phyloP scores from a whole-genome alignment of 2,888 invertebrate genomes.

The Brachycybe producta region DNA sequence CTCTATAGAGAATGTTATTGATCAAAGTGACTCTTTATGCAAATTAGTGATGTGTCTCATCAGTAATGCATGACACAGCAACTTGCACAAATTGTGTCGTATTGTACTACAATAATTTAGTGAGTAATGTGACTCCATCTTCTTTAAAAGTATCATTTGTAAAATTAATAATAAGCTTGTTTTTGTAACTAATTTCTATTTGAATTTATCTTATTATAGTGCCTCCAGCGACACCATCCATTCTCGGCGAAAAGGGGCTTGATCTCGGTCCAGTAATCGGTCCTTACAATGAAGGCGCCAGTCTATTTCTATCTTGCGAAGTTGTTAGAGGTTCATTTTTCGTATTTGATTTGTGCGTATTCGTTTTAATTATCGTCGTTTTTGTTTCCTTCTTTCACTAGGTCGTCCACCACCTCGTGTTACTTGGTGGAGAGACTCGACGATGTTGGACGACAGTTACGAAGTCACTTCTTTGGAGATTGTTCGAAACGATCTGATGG shows the following conservation, averaged over 20 bases:
- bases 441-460: slow-evolving; percentile 65
- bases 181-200: not conserved
- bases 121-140: no score
- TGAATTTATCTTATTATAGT: slow-evolving; percentile 41
- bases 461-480: slow-evolving; percentile 46
- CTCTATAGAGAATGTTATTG: no score
- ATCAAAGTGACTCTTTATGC: no score
- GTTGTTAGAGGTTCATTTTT: slow-evolving; percentile 61
- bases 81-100: no score
- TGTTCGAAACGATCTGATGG: slow-evolving; percentile 61
- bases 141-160: no score
- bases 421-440: slow-evolving; percentile 67
- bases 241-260: slow-evolving; percentile 68
- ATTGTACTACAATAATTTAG: no score
- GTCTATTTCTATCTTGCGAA: slow-evolving; percentile 68
- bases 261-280: slow-evolving; percentile 51
- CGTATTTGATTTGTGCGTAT: no score
- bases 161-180: no score
- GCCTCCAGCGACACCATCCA: slow-evolving; percentile 62
- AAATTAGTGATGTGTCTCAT: no score
- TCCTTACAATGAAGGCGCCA: slow-evolving; percentile 71
- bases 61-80: no score
- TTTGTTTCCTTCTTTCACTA: no score
- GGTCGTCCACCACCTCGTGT: slow-evolving; percentile 67
- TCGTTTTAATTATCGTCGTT: no score